Conservation (phyloP, 2,797 vertebrate species). For the Manis crassicaudata region DNA sequence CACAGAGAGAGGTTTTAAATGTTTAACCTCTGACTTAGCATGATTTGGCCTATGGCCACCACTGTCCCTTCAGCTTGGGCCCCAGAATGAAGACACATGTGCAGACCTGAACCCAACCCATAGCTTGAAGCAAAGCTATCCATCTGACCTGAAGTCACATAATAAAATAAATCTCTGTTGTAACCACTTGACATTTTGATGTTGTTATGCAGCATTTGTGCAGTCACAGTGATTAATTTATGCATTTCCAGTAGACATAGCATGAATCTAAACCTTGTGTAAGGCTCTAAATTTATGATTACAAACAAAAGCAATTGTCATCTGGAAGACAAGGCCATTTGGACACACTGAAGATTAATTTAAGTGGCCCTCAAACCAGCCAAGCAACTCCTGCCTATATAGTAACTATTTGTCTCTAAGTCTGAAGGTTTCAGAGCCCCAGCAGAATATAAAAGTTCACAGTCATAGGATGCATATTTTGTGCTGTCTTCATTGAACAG, state of each 20-base stretch:
- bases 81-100: not conserved
- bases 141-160: not conserved
- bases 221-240: not conserved
- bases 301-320: not conserved
- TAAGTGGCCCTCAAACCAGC: not conserved
- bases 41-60: not conserved
- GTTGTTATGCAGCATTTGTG: not conserved
- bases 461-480: not conserved
- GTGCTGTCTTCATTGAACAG: not conserved
- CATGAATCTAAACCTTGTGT: not conserved
- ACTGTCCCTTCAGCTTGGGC: not conserved
- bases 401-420: not conserved
- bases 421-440: not conserved
- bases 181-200: not conserved
- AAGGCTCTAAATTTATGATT: not conserved
- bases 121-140: not conserved
- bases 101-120: not conserved
- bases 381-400: not conserved
- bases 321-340: not conserved
- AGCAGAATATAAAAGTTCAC: not conserved
- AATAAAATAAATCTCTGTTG: not conserved
- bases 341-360: not conserved
- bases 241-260: not conserved
- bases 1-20: not conserved
- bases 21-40: not conserved